Evolutionary conservation across 2,888 invertebrate genomes (phyloP), one percentile per base, ranked within the genome.

Genomic region (Plagodis pulveraria): DNA sequence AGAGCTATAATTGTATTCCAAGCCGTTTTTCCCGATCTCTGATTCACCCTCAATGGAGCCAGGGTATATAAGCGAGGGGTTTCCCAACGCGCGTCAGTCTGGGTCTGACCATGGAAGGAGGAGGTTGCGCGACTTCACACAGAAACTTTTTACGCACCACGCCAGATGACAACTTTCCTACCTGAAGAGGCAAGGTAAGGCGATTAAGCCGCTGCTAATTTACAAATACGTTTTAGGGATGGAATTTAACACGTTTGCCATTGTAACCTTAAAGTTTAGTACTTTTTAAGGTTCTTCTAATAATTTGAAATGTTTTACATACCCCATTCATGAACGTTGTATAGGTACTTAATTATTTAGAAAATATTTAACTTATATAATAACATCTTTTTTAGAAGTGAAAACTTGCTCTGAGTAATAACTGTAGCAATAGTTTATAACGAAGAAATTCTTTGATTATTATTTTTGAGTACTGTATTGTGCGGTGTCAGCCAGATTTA

Each of bases 141-240:
- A 35, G 50, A 56, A 91, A 91, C 91, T 91, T 91, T 89, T 90
- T 89, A 89, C 91, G 91, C 71, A 70, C 71, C 58, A 60, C 65
- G 43, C 65, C 51, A 58, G 67, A 88, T 67, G 74, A 74, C 58
- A 86, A 87, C 71, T 87, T 87, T 77, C 81, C 85, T 11, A 83
- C 79, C 64, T 86, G 82, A 83, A 53, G 70, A 70, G 69, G 67
- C 72, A 56, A 82, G 84, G 83, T 83, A 69, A 78, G 78, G 63
- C 4, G 22, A 22, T 38, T 38, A 38, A n/a, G 38, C 8, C 7
- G 36, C 35, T 47, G 22, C 22, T 22, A 22, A 22, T 22, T 22
- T 22, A 2, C 22, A 22, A 4, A 22, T 38, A 9, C 32, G 6
- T 38, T 22, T 43, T 6, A 7, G 38, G 9, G 6, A 8, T 38